Base-by-base conservation (phyloP, 2,888 invertebrate genomes). In the Prosapia bicincta region DNA sequence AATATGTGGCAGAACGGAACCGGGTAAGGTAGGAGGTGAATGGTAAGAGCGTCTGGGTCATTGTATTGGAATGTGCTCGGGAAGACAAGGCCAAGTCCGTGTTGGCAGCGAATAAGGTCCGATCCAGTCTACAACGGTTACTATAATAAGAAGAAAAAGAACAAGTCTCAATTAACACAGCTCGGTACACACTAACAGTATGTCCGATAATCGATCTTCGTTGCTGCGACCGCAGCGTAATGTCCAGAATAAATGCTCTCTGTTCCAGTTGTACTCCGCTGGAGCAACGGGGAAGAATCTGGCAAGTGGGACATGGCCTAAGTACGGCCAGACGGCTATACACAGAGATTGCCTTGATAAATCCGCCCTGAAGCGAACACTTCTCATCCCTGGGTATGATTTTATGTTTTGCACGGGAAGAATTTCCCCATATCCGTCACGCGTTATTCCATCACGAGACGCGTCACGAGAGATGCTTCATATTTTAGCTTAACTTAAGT, bases 141-240 rank as follows among this genome's bases (percentile, higher is more conserved):
- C 54, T 54, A 54, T 9, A 54, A 54, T 20, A 54, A 54, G 54
- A 54, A 54, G 54, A 54, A 54, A 54, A 54, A 54, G 54, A 54
- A 54, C 54, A 54, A 54, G 54, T 54, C 54, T 54, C 54, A 54
- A 54, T 54, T 54, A 54, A 54, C 54, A 54, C 54, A 54, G 54
- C 54, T 54, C 54, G 54, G 54, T 20, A 54, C 54, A 54, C 20
- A 54, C 54, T 54, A 54, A 54, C 54, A 54, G 54, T 54, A 54
- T 20, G 54, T 54, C 54, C 54, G 54, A 54, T 54, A 54, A 54
- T 54, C 54, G 54, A 54, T 54, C 54, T 54, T 54, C 54, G 54
- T 54, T 20, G 54, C 54, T 54, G 13, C 54, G 54, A 54, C 20
- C 20, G 20, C n/a, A 54, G 20, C 54, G 54, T 54, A 54, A 54